phyloP scores from a whole-genome alignment of 2,888 invertebrate genomes.

The Isoperla grammatica region DNA sequence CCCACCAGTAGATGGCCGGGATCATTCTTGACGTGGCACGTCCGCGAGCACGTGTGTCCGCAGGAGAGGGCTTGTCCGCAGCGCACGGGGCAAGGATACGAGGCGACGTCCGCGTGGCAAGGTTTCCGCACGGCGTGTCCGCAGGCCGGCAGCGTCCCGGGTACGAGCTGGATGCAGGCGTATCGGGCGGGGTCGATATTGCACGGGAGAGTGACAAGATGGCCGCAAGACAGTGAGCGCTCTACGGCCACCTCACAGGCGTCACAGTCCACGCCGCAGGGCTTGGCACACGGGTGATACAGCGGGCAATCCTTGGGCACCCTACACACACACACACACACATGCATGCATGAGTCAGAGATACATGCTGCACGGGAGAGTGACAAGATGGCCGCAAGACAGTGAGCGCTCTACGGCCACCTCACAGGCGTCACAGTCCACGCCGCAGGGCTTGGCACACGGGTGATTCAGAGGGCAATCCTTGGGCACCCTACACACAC shows the following conservation, averaged over 20 bases:
- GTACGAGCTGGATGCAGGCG: slow-evolving; percentile 39
- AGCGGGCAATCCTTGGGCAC: not conserved
- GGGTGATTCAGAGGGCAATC: not conserved
- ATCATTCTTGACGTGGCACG: slow-evolving; percentile 55
- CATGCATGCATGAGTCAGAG: not conserved
- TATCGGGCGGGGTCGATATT: slow-evolving; percentile 43
- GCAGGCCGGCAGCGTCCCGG: slow-evolving; percentile 36
- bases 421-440: not conserved
- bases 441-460: not conserved
- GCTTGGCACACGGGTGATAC: not conserved
- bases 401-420: too few relatives aligned
- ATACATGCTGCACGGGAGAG: too few relatives aligned
- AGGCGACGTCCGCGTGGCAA: slow-evolving; percentile 42
- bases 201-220: slow-evolving; percentile 46
- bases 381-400: too few relatives aligned
- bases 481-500: not conserved
- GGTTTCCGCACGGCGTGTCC: slow-evolving; percentile 43
- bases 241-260: not conserved
- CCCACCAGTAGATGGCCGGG: too few relatives aligned
- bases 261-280: not conserved
- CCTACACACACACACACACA: not conserved
- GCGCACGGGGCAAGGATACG: slow-evolving; percentile 43
- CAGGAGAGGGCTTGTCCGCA: slow-evolving; percentile 55
- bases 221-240: slow-evolving; percentile 48
- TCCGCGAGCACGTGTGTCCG: slow-evolving; percentile 55